Conservation (phyloP, 2,113 vertebrate genomes). For the Paramormyrops kingsleyae region DNA sequence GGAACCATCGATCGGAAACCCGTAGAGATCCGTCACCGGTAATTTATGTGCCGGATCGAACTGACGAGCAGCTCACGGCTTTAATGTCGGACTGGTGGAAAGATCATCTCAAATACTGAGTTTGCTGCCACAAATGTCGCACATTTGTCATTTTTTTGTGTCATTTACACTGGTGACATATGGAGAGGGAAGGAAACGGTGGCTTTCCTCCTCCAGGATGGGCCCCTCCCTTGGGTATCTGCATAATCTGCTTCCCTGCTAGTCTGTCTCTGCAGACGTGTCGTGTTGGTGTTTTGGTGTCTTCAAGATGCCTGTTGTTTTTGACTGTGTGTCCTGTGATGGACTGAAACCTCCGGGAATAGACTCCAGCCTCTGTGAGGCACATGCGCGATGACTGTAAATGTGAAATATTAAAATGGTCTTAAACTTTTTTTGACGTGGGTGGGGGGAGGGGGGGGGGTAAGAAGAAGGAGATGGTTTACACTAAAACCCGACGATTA, state of each 20-base stretch:
- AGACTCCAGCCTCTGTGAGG: not conserved
- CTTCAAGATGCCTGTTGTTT: not conserved
- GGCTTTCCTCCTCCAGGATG: not conserved
- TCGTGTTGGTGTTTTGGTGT: not conserved
- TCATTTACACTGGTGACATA: conserved; percentile 37
- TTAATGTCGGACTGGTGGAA: conserved; percentile 39
- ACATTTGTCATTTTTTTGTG: conserved; percentile 18
- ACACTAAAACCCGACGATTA: not conserved
- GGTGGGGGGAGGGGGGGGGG: not conserved
- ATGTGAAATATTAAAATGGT: not conserved
- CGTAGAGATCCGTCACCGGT: conserved; percentile 33
- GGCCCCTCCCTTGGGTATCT: not conserved
- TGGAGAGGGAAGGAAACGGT: conserved; percentile 53
- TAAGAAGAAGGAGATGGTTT: not conserved
- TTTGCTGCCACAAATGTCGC: conserved; percentile 46
- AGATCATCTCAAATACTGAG: conserved; percentile 45
- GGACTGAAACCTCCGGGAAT: not conserved
- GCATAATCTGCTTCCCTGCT: not conserved
- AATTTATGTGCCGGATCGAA: conserved; percentile 37
- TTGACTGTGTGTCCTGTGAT: not conserved
- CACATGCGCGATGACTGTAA: not conserved
- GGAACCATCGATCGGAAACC: conserved; percentile 15
- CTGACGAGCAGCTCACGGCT: conserved; percentile 32
- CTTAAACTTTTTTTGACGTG: not conserved
- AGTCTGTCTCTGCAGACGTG: not conserved